Conservation (phyloP, 2,888 invertebrate genomes). For the Meghimatium bilineatum region DNA sequence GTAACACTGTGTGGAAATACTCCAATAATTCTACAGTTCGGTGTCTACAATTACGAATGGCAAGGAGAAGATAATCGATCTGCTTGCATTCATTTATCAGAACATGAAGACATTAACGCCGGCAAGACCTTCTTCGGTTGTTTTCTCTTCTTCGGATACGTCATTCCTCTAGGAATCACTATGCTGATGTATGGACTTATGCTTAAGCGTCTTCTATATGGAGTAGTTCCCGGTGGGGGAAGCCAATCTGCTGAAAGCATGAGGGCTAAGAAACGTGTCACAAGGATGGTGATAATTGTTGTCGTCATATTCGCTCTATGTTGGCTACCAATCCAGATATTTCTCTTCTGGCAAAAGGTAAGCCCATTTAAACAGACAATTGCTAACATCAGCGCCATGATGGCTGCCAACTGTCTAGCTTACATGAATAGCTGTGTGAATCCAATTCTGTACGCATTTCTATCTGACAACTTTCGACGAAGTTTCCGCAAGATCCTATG, state of each 20-base stretch:
- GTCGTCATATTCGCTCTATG: slow-evolving; percentile 89
- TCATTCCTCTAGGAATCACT: slow-evolving; percentile 90
- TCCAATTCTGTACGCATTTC: slow-evolving; percentile 94
- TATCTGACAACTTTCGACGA: slow-evolving; percentile 94
- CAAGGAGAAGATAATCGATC: slow-evolving; percentile 76
- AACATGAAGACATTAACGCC: not conserved
- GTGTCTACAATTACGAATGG: slow-evolving; percentile 58
- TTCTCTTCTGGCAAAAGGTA: slow-evolving; percentile 84
- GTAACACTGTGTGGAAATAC: slow-evolving; percentile 81
- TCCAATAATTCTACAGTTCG: slow-evolving; percentile 71
- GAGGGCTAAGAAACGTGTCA: slow-evolving; percentile 91
- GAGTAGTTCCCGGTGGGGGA: slow-evolving; percentile 85
- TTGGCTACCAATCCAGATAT: slow-evolving; percentile 89
- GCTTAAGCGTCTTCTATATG: slow-evolving; percentile 91
- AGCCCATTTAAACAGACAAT: slow-evolving; percentile 82
- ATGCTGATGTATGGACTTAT: slow-evolving; percentile 92
- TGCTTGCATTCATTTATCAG: slow-evolving; percentile 64
- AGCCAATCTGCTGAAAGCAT: slow-evolving; percentile 87
- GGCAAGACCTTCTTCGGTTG: slow-evolving; percentile 63
- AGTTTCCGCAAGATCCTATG: slow-evolving; percentile 83
- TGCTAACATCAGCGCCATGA: slow-evolving; percentile 79
- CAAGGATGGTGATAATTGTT: slow-evolving; percentile 92
- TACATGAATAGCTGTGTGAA: slow-evolving; percentile 97
- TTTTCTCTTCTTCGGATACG: slow-evolving; percentile 90
- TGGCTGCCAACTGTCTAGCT: slow-evolving; percentile 80